Evolutionary conservation across 2,888 invertebrate species (phyloP), one percentile per base, ranked within the genome.

Genomic region (Empis livida): DNA sequence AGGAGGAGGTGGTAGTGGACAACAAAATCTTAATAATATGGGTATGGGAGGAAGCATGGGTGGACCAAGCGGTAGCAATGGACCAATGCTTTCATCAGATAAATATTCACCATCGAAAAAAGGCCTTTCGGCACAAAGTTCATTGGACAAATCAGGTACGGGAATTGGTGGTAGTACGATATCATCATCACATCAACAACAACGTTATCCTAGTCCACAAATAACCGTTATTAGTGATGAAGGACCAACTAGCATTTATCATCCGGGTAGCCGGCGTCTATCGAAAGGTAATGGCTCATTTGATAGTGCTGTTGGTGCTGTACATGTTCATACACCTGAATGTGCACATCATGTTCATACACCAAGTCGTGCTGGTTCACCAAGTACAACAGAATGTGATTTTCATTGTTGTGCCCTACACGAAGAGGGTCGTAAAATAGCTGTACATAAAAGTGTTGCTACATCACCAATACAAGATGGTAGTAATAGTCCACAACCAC

Each of bases 381-480:
- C 75, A 59, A 71, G 71, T 68, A 70, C 77, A 62, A 73, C 78
- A 62, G 90, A 92, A 71, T 93, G 93, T 74, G 93, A 93, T 74
- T 93, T 93, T 72, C 93, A 93, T 71, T 93, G 93, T 71, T 92
- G 92, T 73, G 88, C 92, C 54, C 74, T 93, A 60, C 93, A 93
- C 77, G 91, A 92, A 70, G 92, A 90, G 68, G 90, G 91, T 10
- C 80, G 91, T 52, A 82, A 88, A 64, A 91, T 92, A 63, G 89
- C 90, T 55, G 89, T 90, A 55, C 89, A 89, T 74, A 90, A 91
- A 71, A 88, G 85, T 66, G 90, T 91, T 56, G 90, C 91, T 58
- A 91, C 92, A 56, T 91, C 92, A 53, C 91, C 93, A 59, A 91
- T 93, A 53, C 91, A 88, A 70, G 89, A 89, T 65, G 73, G 74